These are phyloP conservation scores for Lasioglossum lativentre DNA, from an alignment of 2,888 invertebrate species.

Conservation along the genomic window DNA sequence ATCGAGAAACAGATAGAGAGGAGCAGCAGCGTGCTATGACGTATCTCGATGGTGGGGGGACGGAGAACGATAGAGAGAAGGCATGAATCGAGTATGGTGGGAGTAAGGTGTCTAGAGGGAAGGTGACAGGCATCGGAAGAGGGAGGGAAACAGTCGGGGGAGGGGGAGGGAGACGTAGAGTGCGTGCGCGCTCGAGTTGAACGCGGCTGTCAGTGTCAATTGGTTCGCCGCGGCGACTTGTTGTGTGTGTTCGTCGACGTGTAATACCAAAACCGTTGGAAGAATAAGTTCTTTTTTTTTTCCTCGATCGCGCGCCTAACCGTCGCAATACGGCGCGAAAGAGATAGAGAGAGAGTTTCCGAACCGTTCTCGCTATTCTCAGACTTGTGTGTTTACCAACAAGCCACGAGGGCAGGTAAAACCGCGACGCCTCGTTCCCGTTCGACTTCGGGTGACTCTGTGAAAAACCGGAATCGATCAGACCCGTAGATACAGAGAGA, in stretches of 20 bases:
- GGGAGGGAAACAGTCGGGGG: slow-evolving; percentile 39
- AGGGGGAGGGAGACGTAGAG: slow-evolving; percentile 9
- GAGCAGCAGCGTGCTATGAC: no score
- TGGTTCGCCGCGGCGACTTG: slow-evolving; percentile 79
- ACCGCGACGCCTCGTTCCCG: no score
- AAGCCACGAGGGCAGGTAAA: slow-evolving; percentile 21
- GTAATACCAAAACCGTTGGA: slow-evolving; percentile 48
- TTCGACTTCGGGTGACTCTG: background rate
- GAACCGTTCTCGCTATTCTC: slow-evolving; percentile 13
- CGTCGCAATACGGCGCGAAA: no score
- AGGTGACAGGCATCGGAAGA: slow-evolving; percentile 12
- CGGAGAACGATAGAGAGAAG: no score
- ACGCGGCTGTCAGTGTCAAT: slow-evolving; percentile 79
- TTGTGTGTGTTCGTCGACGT: slow-evolving; percentile 66
- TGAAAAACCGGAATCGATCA: background rate
- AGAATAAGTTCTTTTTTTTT: no score
- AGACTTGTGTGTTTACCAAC: slow-evolving; percentile 41
- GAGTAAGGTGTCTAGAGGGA: slow-evolving; percentile 16
- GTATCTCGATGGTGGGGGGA: no score
- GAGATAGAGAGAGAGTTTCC: background rate
- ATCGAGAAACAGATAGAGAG: no score
- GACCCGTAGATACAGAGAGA: background rate
- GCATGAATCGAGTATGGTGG: background rate
- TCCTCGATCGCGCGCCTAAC: background rate
- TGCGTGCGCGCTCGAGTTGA: slow-evolving; percentile 84